Conservation (phyloP, 2,797 vertebrate genomes). For the Coregonus suidteri region DNA sequence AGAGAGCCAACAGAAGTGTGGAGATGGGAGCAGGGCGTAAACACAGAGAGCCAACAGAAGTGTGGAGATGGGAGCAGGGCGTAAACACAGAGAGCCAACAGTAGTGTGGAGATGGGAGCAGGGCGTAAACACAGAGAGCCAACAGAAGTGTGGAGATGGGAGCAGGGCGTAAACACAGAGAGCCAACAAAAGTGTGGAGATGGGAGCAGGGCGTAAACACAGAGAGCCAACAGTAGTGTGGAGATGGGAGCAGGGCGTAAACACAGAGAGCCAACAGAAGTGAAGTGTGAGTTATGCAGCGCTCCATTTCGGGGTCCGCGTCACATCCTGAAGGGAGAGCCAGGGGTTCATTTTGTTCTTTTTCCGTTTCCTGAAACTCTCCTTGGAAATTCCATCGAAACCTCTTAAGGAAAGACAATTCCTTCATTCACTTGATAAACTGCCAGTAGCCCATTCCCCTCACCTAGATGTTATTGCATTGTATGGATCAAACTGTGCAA, state of each 20-base stretch:
- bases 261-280: conserved; percentile 48
- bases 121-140: too few relatives aligned
- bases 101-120: too few relatives aligned
- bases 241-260: conserved; percentile 55
- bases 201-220: too few relatives aligned
- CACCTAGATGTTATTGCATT: not conserved
- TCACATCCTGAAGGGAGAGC: conserved; percentile 43
- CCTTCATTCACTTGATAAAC: not conserved
- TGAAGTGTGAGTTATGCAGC: conserved; percentile 21
- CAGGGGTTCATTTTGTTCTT: conserved; percentile 33
- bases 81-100: too few relatives aligned
- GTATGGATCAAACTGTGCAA: too few relatives aligned
- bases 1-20: too few relatives aligned
- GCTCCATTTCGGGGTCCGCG: conserved; percentile 40
- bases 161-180: too few relatives aligned
- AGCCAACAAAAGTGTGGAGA: too few relatives aligned
- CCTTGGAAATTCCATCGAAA: conserved; percentile 25
- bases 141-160: too few relatives aligned
- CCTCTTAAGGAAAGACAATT: conserved; percentile 13
- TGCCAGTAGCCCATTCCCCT: not conserved
- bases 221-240: conserved; percentile 5
- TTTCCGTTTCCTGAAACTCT: conserved; percentile 36
- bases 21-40: too few relatives aligned
- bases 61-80: too few relatives aligned
- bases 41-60: too few relatives aligned